These are phyloP conservation scores for Phenganax stokvisi DNA, from an alignment of 92 coral and sea anemone species.

Conservation along the genomic window DNA sequence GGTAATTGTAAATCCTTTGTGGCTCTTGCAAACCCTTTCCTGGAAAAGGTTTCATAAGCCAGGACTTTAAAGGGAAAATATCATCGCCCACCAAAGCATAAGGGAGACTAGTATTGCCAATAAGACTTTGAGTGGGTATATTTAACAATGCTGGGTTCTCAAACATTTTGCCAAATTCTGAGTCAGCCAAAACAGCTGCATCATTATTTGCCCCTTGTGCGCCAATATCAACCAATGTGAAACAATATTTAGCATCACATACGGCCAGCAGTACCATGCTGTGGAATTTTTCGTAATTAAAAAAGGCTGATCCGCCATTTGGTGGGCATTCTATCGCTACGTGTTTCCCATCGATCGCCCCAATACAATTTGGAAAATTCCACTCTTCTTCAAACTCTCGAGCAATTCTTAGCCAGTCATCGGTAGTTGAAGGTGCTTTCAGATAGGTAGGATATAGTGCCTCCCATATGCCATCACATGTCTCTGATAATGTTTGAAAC, in stretches of 20 bases:
- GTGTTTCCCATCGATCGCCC: conserved; percentile 42
- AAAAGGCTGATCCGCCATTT: conserved; percentile 36
- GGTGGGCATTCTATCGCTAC: conserved; percentile 37
- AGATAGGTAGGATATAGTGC: conserved; percentile 45
- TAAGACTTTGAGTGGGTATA: not conserved
- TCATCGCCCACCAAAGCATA: conserved; percentile 34
- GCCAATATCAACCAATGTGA: conserved; percentile 39
- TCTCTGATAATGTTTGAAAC: conserved; percentile 40
- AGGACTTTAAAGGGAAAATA: conserved; percentile 31
- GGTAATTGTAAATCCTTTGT: too few species aligned
- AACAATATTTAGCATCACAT: conserved; percentile 44
- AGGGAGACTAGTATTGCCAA: conserved; percentile 18
- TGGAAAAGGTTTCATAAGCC: conserved; percentile 30
- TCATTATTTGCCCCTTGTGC: conserved; percentile 32
- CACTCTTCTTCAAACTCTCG: conserved; percentile 33
- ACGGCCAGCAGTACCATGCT: conserved; percentile 33
- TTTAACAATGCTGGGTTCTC: conserved; percentile 13
- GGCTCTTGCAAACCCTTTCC: conserved; percentile 18
- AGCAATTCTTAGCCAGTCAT: not conserved
- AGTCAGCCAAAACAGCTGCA: conserved; percentile 32
- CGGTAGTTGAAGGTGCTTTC: conserved; percentile 1
- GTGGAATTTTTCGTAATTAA: conserved; percentile 40
- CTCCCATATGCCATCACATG: conserved; percentile 47
- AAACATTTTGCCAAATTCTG: conserved; percentile 17
- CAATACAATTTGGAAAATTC: conserved; percentile 40